Evolutionary conservation across 2,797 vertebrate species (phyloP).

Genomic region (Peromyscus nudipes): DNA sequence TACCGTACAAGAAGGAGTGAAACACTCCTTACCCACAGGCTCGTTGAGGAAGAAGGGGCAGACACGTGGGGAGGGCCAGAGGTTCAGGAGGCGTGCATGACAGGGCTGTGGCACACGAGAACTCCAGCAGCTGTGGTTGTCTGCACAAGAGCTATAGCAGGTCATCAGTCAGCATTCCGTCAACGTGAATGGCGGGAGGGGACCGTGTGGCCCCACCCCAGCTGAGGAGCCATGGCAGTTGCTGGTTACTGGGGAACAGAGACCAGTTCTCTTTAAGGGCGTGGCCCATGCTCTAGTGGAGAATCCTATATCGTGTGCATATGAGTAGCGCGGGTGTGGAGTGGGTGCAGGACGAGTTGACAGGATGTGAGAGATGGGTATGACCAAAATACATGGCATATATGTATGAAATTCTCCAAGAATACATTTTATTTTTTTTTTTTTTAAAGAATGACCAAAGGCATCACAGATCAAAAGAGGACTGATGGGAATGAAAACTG

Average conservation of each 20-base stretch:
- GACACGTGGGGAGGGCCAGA: neutral
- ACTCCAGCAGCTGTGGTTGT: neutral
- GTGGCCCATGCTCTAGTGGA: neutral
- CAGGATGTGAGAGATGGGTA: too few relatives aligned
- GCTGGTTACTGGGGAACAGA: neutral
- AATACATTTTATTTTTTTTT: neutral
- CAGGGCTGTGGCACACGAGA: neutral
- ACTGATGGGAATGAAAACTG: neutral
- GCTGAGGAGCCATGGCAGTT: neutral
- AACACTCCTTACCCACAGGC: neutral
- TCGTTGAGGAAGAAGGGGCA: neutral
- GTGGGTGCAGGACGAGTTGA: too few relatives aligned
- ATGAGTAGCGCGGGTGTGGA: neutral
- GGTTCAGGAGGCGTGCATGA: neutral
- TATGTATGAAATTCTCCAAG: neutral
- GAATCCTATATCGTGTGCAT: too few relatives aligned
- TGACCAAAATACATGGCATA: neutral
- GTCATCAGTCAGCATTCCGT: neutral
- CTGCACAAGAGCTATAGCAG: neutral
- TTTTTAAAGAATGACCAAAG: neutral
- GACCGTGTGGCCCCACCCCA: too few relatives aligned
- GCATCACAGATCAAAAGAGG: neutral
- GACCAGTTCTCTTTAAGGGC: neutral
- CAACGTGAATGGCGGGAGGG: neutral
- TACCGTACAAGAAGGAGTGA: accelerated